Evolutionary conservation across 35 echinoderm and acorn worm genomes (phyloP).

Genomic region (Ophioderma brevispina): DNA sequence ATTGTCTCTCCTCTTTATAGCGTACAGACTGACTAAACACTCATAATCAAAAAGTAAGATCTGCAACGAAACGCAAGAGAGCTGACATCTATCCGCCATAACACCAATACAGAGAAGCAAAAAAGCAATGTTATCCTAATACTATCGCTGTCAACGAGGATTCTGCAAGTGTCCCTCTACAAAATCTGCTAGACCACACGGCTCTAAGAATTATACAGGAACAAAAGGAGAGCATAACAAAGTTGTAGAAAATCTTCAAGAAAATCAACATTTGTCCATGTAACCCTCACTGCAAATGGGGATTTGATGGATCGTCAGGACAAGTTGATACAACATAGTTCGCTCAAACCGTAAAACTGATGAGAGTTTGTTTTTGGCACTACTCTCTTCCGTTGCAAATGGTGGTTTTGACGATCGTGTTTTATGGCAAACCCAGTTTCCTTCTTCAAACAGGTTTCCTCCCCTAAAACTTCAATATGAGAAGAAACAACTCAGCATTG

Average conservation of each 20-base stretch:
- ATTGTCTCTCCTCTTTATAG: conserved; percentile 53
- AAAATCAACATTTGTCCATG: conserved; percentile 12
- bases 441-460: conserved; percentile 38
- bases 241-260: conserved; percentile 44
- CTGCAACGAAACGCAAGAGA: conserved; percentile 14
- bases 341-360: conserved; percentile 14
- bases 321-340: conserved; percentile 62
- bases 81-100: conserved; percentile 58
- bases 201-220: conserved; percentile 52
- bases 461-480: conserved; percentile 29
- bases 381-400: conserved; percentile 53
- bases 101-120: conserved; percentile 42
- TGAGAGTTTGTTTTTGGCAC: conserved; percentile 46
- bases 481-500: too few species aligned
- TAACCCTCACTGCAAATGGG: conserved; percentile 54
- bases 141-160: conserved; percentile 37
- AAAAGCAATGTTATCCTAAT: conserved; percentile 38
- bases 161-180: conserved; percentile 49
- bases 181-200: conserved; percentile 61
- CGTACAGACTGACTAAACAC: conserved; percentile 55
- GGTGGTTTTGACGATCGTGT: conserved; percentile 28
- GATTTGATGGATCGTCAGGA: conserved; percentile 54
- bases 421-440: conserved; percentile 42
- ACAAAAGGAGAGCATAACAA: conserved; percentile 29
- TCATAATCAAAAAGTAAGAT: conserved; percentile 52